Evolutionary conservation across 2,113 vertebrate species (phyloP).

Genomic region (Tetrao urogallus): DNA sequence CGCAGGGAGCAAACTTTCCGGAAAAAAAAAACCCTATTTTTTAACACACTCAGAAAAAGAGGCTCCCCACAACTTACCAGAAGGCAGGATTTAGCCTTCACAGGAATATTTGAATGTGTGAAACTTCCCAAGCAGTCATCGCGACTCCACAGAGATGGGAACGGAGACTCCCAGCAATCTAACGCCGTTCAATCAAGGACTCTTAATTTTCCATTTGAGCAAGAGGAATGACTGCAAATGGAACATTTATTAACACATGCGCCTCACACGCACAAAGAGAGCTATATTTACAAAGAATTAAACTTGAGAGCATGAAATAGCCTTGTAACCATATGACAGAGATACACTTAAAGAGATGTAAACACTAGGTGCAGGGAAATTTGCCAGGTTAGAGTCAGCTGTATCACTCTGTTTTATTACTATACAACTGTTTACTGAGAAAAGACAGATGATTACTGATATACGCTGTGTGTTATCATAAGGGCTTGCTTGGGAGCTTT

Average conservation of each 20-base stretch:
- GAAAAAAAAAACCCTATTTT: conserved; percentile 35
- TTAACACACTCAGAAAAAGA: not conserved
- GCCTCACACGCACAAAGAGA: conserved; percentile 14
- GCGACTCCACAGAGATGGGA: not conserved
- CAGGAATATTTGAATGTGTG: conserved; percentile 60
- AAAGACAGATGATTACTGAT: conserved; percentile 57
- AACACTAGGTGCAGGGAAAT: conserved; percentile 54
- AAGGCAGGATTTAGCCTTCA: conserved; percentile 65
- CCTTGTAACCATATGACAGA: conserved; percentile 58
- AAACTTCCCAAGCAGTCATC: conserved; percentile 58
- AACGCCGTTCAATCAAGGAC: conserved; percentile 46
- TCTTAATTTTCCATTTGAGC: conserved; percentile 68
- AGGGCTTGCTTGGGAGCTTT: conserved; percentile 45
- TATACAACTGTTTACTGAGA: conserved; percentile 43
- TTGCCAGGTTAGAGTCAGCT: conserved; percentile 50
- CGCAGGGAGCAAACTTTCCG: conserved; percentile 63
- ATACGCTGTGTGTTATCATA: conserved; percentile 26
- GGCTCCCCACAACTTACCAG: conserved; percentile 28
- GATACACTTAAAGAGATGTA: conserved; percentile 62
- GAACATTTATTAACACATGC: conserved; percentile 67
- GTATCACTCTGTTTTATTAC: conserved; percentile 42
- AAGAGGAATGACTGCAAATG: conserved; percentile 39
- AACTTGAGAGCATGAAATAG: conserved; percentile 75
- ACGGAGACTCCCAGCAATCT: conserved; percentile 45
- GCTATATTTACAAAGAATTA: conserved; percentile 75